A percentile compares a stretch with the other conserved stretches of the same genome.
Evolutionary conservation across 1,140 invertebrate genomes (phyloP).

Genomic region (Lasioglossum albipes): DNA sequence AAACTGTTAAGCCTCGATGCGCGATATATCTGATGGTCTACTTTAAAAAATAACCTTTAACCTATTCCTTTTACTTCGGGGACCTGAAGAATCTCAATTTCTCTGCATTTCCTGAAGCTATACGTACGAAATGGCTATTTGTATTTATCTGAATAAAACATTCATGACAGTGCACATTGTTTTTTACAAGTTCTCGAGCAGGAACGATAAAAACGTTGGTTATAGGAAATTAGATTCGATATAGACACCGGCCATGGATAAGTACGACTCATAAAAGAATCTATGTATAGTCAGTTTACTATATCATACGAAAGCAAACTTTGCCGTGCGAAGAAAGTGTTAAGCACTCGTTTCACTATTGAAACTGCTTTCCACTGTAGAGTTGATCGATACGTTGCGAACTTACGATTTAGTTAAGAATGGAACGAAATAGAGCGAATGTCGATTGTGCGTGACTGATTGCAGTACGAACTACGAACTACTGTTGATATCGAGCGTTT

Average conservation of each 20-base stretch:
- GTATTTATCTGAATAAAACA: too few relatives aligned
- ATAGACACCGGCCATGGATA: not conserved
- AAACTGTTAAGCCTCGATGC: slow-evolving; percentile 7
- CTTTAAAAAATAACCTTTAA: not conserved
- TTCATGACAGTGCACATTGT: too few relatives aligned
- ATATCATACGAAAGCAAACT: not conserved
- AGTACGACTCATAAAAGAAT: not conserved
- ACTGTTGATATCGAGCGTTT: slow-evolving; percentile 17
- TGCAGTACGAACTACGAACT: not conserved
- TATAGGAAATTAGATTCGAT: not conserved
- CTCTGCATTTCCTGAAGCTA: not conserved
- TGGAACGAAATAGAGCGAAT: not conserved
- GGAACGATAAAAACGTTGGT: too few relatives aligned
- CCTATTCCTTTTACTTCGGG: not conserved
- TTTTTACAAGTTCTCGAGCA: too few relatives aligned
- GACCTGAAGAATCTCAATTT: not conserved
- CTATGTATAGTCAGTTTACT: not conserved
- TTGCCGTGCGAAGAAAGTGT: not conserved
- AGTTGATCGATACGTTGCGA: not conserved
- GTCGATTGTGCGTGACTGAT: slow-evolving; percentile 1
- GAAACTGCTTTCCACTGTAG: not conserved
- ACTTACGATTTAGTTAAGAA: not conserved
- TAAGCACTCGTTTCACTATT: not conserved
- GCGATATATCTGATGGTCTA: not conserved
- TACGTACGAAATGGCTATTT: too few relatives aligned